Conservation (phyloP, 2,113 vertebrate species). For the Tympanuchus pallidicinctus region DNA sequence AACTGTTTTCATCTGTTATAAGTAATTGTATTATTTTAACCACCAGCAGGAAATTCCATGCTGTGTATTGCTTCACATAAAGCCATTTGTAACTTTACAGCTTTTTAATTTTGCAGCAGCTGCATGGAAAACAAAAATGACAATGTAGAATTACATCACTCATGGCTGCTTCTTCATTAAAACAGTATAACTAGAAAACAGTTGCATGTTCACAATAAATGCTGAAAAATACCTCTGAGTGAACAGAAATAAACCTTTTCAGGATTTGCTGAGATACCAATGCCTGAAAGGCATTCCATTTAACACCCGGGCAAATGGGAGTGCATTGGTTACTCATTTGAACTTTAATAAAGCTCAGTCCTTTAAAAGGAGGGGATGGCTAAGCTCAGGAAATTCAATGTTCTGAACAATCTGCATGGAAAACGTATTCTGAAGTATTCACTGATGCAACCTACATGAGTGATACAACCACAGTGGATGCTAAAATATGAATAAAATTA, state of each 20-base stretch:
- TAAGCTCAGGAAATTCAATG: background rate
- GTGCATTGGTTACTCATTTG: background rate
- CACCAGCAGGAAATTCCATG: slow-evolving; percentile 40
- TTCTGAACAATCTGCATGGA: background rate
- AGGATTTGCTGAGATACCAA: background rate
- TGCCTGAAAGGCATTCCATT: background rate
- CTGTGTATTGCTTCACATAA: slow-evolving; percentile 35
- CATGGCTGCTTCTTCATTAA: slow-evolving; percentile 38
- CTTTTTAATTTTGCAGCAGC: slow-evolving; percentile 66
- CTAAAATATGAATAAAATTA: background rate
- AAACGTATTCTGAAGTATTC: background rate
- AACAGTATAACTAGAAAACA: slow-evolving; percentile 26
- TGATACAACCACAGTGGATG: background rate
- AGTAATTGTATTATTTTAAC: slow-evolving; percentile 53
- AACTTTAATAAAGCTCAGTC: background rate
- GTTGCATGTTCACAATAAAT: slow-evolving; percentile 20
- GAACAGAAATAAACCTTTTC: slow-evolving; percentile 1
- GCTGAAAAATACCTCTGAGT: background rate
- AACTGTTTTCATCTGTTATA: slow-evolving; percentile 55
- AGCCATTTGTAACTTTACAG: slow-evolving; percentile 57
- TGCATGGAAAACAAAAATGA: slow-evolving; percentile 45
- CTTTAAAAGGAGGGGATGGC: background rate
- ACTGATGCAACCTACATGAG: background rate
- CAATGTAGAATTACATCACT: slow-evolving; percentile 38
- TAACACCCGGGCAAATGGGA: background rate